These are phyloP conservation scores for Felis catus DNA, from an alignment of 2,113 vertebrate genomes.

Conservation along the genomic window DNA sequence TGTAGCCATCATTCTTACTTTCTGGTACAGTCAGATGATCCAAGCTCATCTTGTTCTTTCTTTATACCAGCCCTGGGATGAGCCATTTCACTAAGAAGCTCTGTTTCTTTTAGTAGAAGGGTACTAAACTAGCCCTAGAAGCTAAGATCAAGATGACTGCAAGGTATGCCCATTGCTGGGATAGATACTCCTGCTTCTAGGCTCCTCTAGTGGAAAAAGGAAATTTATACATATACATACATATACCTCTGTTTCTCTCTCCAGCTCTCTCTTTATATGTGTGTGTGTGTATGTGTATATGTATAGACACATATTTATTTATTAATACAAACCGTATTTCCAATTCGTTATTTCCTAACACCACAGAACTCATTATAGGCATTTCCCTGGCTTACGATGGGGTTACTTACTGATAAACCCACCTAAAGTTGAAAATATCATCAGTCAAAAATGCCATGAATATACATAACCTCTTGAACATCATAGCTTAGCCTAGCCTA, in stretches of 20 bases:
- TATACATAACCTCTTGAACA: not conserved
- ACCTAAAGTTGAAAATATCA: not conserved
- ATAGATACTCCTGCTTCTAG: not conserved
- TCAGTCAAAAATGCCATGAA: not conserved
- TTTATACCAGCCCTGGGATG: not conserved
- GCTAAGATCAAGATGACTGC: not conserved
- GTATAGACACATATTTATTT: not conserved
- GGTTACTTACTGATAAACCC: not conserved
- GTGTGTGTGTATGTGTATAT: not conserved
- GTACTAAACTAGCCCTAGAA: not conserved
- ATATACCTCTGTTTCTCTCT: not conserved
- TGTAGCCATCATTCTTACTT: not conserved
- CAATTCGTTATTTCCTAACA: not conserved
- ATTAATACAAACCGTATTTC: not conserved
- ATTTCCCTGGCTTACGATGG: not conserved
- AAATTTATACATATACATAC: not conserved
- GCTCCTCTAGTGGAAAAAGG: not conserved
- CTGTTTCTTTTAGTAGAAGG: not conserved
- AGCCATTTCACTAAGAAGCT: not conserved
- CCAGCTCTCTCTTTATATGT: not conserved
- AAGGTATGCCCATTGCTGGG: not conserved
- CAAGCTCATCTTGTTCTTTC: not conserved
- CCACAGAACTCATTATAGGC: not conserved
- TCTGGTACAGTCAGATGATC: not conserved
- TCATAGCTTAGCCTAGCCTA: not conserved